Evolutionary conservation across 2,888 invertebrate species (phyloP).

Genomic region (Scrobipalpa costella): DNA sequence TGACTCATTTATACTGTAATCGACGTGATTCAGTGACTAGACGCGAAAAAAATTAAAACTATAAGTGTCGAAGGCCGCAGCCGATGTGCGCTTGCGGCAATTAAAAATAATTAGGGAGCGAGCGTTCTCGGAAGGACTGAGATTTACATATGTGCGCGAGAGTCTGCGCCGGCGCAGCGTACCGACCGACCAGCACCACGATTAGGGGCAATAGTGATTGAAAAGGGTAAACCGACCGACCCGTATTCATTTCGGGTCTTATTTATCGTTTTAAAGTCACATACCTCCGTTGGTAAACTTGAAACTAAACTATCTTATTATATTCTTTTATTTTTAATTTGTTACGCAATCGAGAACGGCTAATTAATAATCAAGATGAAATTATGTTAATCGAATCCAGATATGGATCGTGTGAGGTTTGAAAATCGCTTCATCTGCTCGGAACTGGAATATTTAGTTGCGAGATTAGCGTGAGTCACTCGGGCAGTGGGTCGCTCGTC

Average conservation of each 20-base stretch:
- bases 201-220: conserved; percentile 79
- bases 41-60: conserved; percentile 75
- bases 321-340: conserved; percentile 8
- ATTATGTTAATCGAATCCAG: conserved; percentile 28
- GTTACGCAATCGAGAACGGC: conserved; percentile 28
- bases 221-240: conserved; percentile 72
- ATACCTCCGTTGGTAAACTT: conserved; percentile 43
- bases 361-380: conserved; percentile 29
- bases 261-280: conserved; percentile 53
- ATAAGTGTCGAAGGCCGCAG: conserved; percentile 73
- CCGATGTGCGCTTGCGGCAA: conserved; percentile 71
- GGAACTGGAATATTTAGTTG: conserved; percentile 3
- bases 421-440: conserved; percentile 27
- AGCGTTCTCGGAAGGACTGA: conserved; percentile 75
- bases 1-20: conserved; percentile 68
- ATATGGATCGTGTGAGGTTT: conserved; percentile 18
- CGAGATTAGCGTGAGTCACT: conserved; percentile 54
- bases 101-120: conserved; percentile 80
- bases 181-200: conserved; percentile 69
- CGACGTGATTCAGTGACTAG: conserved; percentile 71
- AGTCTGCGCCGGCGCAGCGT: conserved; percentile 36
- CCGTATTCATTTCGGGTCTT: conserved; percentile 58
- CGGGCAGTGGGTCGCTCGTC: conserved; percentile 59
- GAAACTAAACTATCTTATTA: conserved; percentile 28
- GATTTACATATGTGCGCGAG: conserved; percentile 72